Base-by-base conservation (phyloP, 2,113 vertebrate genomes). In the Seriola quinqueradiata region DNA sequence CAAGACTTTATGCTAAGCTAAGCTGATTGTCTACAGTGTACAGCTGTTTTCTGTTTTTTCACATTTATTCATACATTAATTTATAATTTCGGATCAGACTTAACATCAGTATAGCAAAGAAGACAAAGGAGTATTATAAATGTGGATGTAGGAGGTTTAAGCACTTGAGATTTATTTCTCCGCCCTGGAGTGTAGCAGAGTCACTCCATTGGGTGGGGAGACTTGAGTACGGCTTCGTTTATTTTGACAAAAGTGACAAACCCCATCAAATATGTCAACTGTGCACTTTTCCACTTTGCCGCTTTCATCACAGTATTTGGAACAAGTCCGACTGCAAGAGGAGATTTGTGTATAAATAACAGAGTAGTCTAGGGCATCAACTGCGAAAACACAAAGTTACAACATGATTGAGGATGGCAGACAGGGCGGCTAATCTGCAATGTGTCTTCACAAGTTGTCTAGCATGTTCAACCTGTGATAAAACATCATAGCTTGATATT, bases 401-500 rank as follows among this genome's bases (percentile, higher is more conserved):
- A 67, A 14, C 42, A 9, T 85, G 87, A 91, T 71, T 86, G 79
- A 78, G 36, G 76, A 77, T 40, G 78, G 63, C 77, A 63, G 28
- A 66, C 80, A 50, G 76, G 77, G 71, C 34, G 23, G 81, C 17
- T n/a, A 28, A 76, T 85, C 76, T 81, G 68, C 87, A 85, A 80
- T 60, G 77, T 60, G 79, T 81, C 82, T 80, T 82, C 64, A 78
- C 79, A 72, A 85, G 81, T 61, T 82, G 77, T 83, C 72, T 83
- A 25, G 48, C 54, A 75, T 87, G 92, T 75, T 93, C 70, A 81
- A 75, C 67, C 74, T 78, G 82, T 90, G 82, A 89, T 90, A 76
- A 89, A 90, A 91, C 70, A 87, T 86, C 88, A 85, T 13, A 76
- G 83, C 72, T 48, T 63, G 40, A 23, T 75, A 77, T 89, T 89